phyloP scores from a whole-genome alignment of 2,888 invertebrate genomes.

The Drosophila anomalata region DNA sequence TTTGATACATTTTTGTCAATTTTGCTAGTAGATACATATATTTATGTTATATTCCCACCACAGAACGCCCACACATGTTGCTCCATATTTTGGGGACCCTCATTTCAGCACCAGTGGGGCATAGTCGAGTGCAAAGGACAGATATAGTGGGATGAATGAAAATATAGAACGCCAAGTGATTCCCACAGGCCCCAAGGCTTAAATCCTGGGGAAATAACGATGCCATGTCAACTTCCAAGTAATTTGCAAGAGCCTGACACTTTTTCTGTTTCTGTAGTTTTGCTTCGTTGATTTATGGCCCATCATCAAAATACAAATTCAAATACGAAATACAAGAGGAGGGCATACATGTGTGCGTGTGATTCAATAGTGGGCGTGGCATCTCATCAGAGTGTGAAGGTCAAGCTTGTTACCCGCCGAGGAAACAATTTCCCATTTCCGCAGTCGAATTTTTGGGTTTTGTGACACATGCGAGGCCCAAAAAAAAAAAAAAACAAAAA shows the following conservation, averaged over 20 bases:
- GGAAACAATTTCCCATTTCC: constrained; percentile 53
- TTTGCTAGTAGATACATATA: not conserved
- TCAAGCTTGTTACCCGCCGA: constrained; percentile 40
- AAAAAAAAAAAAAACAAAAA: not conserved
- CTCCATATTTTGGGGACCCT: constrained; percentile 49
- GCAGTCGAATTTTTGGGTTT: constrained; percentile 35
- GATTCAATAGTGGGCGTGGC: constrained; percentile 37
- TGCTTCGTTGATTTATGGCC: constrained; percentile 78
- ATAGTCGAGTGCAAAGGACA: not conserved
- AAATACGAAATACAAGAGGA: not conserved
- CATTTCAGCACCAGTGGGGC: constrained; percentile 21
- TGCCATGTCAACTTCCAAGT: constrained; percentile 65
- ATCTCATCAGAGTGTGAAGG: constrained; percentile 37
- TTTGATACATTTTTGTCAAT: no score
- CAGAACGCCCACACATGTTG: constrained; percentile 67
- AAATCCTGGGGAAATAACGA: constrained; percentile 23
- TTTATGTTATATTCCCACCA: not conserved
- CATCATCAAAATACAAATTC: constrained; percentile 45
- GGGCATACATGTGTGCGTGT: constrained; percentile 1
- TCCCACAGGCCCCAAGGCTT: constrained; percentile 42
- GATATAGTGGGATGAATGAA: not conserved
- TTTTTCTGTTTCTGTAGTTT: constrained; percentile 67
- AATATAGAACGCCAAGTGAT: constrained; percentile 22
- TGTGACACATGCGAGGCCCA: constrained; percentile 59
- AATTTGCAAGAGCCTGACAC: constrained; percentile 76